Evolutionary conservation across 1,140 invertebrate genomes (phyloP), one percentile per base, ranked within the genome.

Genomic region (Cotesia vestalis): DNA sequence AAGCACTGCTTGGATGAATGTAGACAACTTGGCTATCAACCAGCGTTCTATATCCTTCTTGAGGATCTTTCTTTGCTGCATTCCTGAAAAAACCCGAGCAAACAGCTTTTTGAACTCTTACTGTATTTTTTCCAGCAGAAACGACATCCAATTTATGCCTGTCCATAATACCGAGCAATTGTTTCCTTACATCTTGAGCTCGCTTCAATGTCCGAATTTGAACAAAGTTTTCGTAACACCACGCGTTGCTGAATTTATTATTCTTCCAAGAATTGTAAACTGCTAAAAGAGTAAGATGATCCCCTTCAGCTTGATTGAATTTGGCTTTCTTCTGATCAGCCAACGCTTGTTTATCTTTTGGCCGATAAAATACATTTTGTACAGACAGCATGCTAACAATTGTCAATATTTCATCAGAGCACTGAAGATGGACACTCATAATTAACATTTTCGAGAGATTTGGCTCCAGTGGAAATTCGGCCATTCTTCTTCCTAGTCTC

Each of bases 231-330:
- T 99, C 98, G 83, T 98, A 99, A 85, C 98, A 99, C 98, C 98
- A 99, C 0, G 97, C 96, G 84, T 97, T 98, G 1, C 96, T 98
- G 86, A 99, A 99, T 83, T 99, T 98, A 84, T 99, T 99, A 81
- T 99, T 99, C 81, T 96, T 96, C 98, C 98, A 99, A 27, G 97
- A 98, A 83, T 99, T 99, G 83, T 99, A 99, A 3, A 99, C 98
- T 0, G 98, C 96, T n/a, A 99, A 85, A 9, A 99, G 85, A 0
- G 98, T 99, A 5, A 99, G 88, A 88, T 99, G 98, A 86, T 99
- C 98, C 0, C 98, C 98, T 87, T 99, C 98, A 0, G 95, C 88
- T 85, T 99, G 98, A 88, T 99, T 99, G 81, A 99, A 99, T 86
- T 99, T 99, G 0, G 96, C 97, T 82, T 99, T 99, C 81, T 98